Evolutionary conservation across 2,888 invertebrate species (phyloP).

Genomic region (Carcina quercana): DNA sequence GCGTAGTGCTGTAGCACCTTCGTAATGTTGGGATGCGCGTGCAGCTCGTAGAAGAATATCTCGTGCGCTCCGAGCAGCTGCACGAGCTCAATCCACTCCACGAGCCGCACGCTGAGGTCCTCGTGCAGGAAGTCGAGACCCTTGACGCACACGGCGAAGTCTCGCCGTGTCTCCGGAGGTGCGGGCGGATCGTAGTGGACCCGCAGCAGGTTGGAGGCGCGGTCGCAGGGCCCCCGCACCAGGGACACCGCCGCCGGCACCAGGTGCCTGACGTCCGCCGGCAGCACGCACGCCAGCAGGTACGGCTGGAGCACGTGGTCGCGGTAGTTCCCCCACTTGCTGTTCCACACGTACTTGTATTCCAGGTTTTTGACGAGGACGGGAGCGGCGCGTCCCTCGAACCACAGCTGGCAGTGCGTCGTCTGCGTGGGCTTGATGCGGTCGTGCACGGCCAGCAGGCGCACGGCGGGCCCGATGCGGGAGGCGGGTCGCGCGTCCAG

Average conservation of each 20-base stretch:
- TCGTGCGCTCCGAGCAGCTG: constrained; percentile 92
- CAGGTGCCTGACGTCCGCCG: constrained; percentile 80
- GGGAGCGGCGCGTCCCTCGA: constrained; percentile 87
- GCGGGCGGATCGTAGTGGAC: constrained; percentile 86
- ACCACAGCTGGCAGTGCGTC: constrained; percentile 93
- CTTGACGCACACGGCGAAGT: constrained; percentile 95
- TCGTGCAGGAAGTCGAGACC: constrained; percentile 95
- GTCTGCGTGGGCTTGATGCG: constrained; percentile 87
- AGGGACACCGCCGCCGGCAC: constrained; percentile 90
- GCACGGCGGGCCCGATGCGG: constrained; percentile 86
- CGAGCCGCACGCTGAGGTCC: constrained; percentile 89
- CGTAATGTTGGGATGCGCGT: constrained; percentile 93
- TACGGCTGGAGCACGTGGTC: constrained; percentile 94
- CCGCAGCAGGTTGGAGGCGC: constrained; percentile 87
- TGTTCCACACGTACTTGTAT: constrained; percentile 96
- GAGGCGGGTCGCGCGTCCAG: constrained; percentile 87
- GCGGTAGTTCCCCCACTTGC: constrained; percentile 95
- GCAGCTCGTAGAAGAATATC: constrained; percentile 91
- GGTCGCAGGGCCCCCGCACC: constrained; percentile 89
- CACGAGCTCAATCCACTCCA: constrained; percentile 96
- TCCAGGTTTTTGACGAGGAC: constrained; percentile 87
- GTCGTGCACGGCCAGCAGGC: constrained; percentile 92
- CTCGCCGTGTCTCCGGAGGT: constrained; percentile 74
- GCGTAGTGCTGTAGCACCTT: constrained; percentile 84
- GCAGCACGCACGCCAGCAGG: constrained; percentile 90